Base-by-base conservation (phyloP, 1,140 invertebrate species). In the Zaprionus ghesquierei region DNA sequence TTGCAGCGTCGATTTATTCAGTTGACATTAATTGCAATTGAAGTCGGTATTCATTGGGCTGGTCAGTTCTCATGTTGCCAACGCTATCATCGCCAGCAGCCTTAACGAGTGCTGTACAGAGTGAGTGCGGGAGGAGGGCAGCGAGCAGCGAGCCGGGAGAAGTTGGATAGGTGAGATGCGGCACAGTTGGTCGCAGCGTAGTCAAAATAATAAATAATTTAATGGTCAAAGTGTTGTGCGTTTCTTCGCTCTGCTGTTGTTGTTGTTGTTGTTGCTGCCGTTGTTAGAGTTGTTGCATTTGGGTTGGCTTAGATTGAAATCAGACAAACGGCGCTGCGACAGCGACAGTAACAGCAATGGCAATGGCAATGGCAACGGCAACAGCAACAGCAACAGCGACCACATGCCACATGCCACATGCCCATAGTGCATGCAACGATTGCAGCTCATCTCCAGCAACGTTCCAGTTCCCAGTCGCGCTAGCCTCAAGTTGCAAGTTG, bases 221-320 rank as follows among this genome's bases (percentile, higher is more conserved):
- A 75, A 75, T 66, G 73, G 15, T 62, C 62, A 66, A 61, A 61
- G 59, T 65, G 69, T 33, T 62, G 59, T 77, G 75, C 61, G 75
- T 77, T 65, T 70, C 49, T 77, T 35, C 31, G 15, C 13, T 50
- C 38, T 66, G 46, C 33, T 55, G 46, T 49, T 65, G 61, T 18
- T 58, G 50, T 29, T 59, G 13, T 55, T 58, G 62, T n/a, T 20
- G 41, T 65, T 59, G 13, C 49, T 58, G 62, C 10, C n/a, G 41
- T 65, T 70, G 55, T 77, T 35, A 22, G 35, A 58, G 61, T 61
- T 71, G 46, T 44, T 70, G 70, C 69, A 44, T 79, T 77, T 59
- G 55, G 60, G 35, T 59, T 54, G 56, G 58, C 41, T 65, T 69
- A 86, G 81, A 85, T 89, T 89, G 77, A 69, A 64, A 87, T 87